Conservation (phyloP, 2,797 vertebrate genomes). For the Chiloscyllium punctatum region DNA sequence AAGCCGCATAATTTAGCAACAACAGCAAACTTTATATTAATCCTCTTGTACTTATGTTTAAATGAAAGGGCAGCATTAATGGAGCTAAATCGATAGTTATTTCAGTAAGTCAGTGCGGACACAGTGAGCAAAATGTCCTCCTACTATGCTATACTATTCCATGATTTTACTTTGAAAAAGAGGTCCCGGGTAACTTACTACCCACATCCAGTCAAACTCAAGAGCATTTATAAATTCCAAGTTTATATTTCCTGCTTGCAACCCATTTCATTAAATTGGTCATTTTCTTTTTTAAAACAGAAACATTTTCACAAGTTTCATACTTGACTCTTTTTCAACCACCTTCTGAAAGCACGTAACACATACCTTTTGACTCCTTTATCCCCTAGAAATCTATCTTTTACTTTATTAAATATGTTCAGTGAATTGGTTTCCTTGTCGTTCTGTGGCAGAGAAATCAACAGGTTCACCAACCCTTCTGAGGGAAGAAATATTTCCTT, state of each 20-base stretch:
- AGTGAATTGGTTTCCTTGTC: no score
- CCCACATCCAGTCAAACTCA: not conserved
- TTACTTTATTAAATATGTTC: not conserved
- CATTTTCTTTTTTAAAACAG: not conserved
- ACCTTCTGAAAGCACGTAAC: not conserved
- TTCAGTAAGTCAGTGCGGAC: not conserved
- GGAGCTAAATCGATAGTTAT: not conserved
- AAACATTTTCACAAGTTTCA: not conserved
- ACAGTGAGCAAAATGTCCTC: not conserved
- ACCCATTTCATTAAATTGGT: not conserved
- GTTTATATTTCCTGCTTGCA: not conserved
- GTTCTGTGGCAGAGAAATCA: no score
- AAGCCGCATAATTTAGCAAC: constrained; percentile 3
- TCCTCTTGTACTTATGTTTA: not conserved
- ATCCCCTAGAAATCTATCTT: not conserved
- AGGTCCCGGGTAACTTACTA: not conserved
- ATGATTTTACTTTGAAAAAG: not conserved
- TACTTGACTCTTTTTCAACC: not conserved
- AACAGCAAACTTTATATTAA: not conserved
- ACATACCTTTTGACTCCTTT: not conserved
- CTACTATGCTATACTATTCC: not conserved
- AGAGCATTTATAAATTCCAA: not conserved
- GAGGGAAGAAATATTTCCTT: no score
- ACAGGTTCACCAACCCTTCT: no score
- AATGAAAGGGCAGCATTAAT: not conserved